Evolutionary conservation across 2,797 vertebrate genomes (phyloP).

Genomic region (Pempheris klunzingeri): DNA sequence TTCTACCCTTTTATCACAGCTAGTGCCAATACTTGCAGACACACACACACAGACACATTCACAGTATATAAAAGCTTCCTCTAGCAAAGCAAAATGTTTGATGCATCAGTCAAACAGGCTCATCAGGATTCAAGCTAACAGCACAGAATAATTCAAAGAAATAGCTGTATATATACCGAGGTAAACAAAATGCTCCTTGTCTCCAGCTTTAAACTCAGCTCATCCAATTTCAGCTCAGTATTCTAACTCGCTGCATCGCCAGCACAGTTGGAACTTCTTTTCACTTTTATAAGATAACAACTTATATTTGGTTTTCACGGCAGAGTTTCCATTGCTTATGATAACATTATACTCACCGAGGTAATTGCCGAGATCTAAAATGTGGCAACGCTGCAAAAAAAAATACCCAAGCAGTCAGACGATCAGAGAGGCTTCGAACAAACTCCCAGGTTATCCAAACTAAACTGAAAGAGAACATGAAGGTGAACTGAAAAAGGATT

Average conservation of each 20-base stretch:
- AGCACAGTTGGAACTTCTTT: not conserved
- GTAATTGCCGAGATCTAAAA: not conserved
- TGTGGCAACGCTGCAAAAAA: not conserved
- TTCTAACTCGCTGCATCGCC: not conserved
- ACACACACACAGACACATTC: not conserved
- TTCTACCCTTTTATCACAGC: slow-evolving; percentile 1
- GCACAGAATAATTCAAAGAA: slow-evolving; percentile 2
- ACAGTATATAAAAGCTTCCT: not conserved
- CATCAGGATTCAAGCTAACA: not conserved
- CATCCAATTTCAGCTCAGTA: not conserved
- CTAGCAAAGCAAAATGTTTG: not conserved
- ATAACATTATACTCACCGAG: not conserved
- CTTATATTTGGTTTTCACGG: not conserved
- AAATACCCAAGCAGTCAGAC: not conserved
- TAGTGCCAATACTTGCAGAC: not conserved
- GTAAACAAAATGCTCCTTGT: not conserved
- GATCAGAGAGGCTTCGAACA: not conserved
- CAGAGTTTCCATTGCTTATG: not conserved
- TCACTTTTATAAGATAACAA: no score
- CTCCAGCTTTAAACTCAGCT: not conserved
- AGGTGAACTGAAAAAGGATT: not conserved
- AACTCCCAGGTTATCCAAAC: not conserved
- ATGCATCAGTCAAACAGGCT: not conserved
- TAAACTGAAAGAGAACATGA: not conserved
- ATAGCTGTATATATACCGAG: not conserved